Conservation (phyloP, 1,140 invertebrate species). For the Zaprionus africanus region DNA sequence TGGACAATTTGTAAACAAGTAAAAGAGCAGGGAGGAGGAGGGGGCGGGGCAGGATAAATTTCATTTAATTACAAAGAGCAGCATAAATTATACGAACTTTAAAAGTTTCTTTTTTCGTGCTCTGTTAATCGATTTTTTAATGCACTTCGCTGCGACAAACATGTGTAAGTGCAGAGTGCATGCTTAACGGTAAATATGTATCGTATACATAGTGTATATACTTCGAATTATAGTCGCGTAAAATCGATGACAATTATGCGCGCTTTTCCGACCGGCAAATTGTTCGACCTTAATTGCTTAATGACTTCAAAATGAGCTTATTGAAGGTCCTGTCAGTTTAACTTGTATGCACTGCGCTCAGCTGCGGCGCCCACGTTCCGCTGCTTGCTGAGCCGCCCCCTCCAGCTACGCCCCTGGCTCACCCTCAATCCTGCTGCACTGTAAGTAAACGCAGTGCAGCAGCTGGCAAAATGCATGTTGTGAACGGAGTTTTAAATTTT, state of each 20-base stretch:
- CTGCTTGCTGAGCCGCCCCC: background rate
- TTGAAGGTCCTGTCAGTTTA: slow-evolving; percentile 56
- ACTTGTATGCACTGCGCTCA: slow-evolving; percentile 43
- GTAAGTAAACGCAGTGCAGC: slow-evolving; percentile 49
- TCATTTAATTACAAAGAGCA: background rate
- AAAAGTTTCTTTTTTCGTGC: background rate
- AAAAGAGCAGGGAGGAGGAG: background rate
- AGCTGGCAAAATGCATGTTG: slow-evolving; percentile 70
- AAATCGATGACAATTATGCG: slow-evolving; percentile 23
- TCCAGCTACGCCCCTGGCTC: background rate
- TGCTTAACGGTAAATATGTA: slow-evolving; percentile 1
- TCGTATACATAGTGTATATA: background rate
- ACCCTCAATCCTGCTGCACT: slow-evolving; percentile 36
- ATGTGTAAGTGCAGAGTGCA: background rate
- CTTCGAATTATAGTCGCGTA: slow-evolving; percentile 7
- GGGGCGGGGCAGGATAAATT: background rate
- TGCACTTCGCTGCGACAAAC: slow-evolving; percentile 2
- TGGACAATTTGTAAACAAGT: background rate
- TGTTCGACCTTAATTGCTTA: slow-evolving; percentile 68
- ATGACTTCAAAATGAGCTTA: slow-evolving; percentile 70
- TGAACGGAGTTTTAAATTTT: slow-evolving; percentile 71
- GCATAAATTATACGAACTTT: background rate
- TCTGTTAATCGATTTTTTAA: slow-evolving; percentile 1
- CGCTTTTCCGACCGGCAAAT: slow-evolving; percentile 48
- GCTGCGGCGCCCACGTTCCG: slow-evolving; percentile 27